Conservation (phyloP, 35 echinoderm and acorn worm species). For the Lytechinus variegatus region DNA sequence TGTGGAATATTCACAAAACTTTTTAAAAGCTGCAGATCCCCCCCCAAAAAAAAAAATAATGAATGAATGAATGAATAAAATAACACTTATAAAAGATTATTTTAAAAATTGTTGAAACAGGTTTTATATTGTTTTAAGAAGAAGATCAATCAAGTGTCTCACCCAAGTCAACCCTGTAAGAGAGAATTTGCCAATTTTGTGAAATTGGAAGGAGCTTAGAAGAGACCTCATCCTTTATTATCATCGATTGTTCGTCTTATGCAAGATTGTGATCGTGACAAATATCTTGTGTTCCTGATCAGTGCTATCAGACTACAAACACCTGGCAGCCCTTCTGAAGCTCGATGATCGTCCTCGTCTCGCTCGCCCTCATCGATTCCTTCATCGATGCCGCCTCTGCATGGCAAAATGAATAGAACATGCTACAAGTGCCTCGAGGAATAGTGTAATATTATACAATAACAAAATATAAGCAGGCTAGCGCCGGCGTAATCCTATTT, state of each 20-base stretch:
- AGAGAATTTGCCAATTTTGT: not conserved
- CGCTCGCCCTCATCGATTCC: not conserved
- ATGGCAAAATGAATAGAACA: not conserved
- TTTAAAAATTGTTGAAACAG: not conserved
- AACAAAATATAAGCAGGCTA: conserved; percentile 13
- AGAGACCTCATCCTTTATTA: not conserved
- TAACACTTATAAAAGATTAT: not conserved
- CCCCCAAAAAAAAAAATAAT: no score
- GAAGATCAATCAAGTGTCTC: not conserved
- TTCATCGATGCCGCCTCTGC: not conserved
- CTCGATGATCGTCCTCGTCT: not conserved
- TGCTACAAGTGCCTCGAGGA: not conserved
- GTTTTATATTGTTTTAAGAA: not conserved
- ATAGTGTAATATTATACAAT: conserved; percentile 21
- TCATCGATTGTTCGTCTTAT: not conserved
- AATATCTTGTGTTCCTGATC: not conserved
- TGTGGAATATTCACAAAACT: no score
- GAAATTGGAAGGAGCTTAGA: not conserved
- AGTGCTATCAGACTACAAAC: not conserved
- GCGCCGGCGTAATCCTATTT: not conserved
- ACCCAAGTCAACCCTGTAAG: not conserved
- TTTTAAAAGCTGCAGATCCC: no score
- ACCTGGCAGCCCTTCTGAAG: not conserved
- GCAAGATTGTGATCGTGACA: not conserved
- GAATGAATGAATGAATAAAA: no score